Evolutionary conservation across 2,797 vertebrate genomes (phyloP), one percentile per base, ranked within the genome.

Genomic region (Micromesistius poutassou): DNA sequence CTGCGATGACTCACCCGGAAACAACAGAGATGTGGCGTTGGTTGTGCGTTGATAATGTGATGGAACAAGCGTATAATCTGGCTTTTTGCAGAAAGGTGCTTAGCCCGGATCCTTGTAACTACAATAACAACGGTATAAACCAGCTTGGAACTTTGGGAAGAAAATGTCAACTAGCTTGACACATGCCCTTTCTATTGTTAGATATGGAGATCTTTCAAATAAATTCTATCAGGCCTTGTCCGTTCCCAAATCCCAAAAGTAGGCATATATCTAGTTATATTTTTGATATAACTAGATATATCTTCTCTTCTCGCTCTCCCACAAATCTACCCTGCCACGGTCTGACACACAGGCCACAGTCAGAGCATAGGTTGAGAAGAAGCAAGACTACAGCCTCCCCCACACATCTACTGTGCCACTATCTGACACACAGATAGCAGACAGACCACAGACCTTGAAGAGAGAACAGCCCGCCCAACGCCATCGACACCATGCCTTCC

Each of bases 1-100:
- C 35, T 4, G 28, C 35, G 71, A 9, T 84, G 77, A 80, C 55
- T 84, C 78, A 85, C 30, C 4, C 30, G 72, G 36, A 75, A 62
- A 75, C 66, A 73, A 62, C 16, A 14, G 31, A 22, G 70, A 77
- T 73, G 76, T 80, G 76, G 55, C 14, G 30, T 30, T 30, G 62
- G 72, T 72, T 71, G 40, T 14, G 14, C 25, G 22, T 79, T 77
- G 79, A 84, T 82, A 84, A 85, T 81, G 73, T 30, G 25, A 83
- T 36, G 30, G 74, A 75, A 74, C 28, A 19, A 22, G 36, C 68
- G 80, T 78, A 80, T 83, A 85, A 80, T 81, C 77, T 28, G 73
- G 82, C 77, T 83, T 80, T 88, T 78, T 83, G 72, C 36, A 19
- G 46, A 28, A 75, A 78, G 9, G 50, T 72, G 75, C 30, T 62